Base-by-base conservation (phyloP, 2,888 invertebrate species). In the Epinotia nisella region DNA sequence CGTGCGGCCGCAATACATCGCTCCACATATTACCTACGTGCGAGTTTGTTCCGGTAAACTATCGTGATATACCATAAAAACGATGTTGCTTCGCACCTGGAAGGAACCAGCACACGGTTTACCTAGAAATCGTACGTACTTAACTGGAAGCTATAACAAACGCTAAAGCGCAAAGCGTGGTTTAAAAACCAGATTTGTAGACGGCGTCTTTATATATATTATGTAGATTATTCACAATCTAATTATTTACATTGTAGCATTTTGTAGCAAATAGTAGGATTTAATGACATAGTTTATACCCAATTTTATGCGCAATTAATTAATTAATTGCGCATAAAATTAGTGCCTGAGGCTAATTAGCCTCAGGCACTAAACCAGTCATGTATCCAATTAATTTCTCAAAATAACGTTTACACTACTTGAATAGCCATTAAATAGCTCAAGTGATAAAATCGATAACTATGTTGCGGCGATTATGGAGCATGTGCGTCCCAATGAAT, bases 1-100 rank as follows among this genome's bases (percentile, higher is more conserved):
- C 90, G 88, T 87, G 87, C 86, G 90, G 87, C 90, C 91, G 91
- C 90, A 88, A 91, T 91, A 90, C 88, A 91, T 91, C 87, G 92
- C 90, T 90, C 91, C 85, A 92, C 90, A 91, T 91, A 87, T 76
- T 75, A 88, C 90, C 85, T 90, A 90, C 87, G 88, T 89, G 90
- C 88, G 85, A 87, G 85, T 87, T 88, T 87, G 90, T 91, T 92
- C 90, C 90, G 90, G 89, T 90, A 88, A 89, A 87, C 86, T 85
- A 86, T 86, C 81, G 83, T 78, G 82, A 87, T 84, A 83, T 78
- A 81, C 80, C 80, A 85, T 83, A 88, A 87, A 88, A 88, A 86
- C 72, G 51, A 55, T 79, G 77, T 80, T 78, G 79, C 79, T 79
- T 81, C 79, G 78, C 79, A 80, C 79, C 79, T 76, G 74, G 78